phyloP scores from a whole-genome alignment of 2,888 invertebrate species.

The Synergus umbraculus region DNA sequence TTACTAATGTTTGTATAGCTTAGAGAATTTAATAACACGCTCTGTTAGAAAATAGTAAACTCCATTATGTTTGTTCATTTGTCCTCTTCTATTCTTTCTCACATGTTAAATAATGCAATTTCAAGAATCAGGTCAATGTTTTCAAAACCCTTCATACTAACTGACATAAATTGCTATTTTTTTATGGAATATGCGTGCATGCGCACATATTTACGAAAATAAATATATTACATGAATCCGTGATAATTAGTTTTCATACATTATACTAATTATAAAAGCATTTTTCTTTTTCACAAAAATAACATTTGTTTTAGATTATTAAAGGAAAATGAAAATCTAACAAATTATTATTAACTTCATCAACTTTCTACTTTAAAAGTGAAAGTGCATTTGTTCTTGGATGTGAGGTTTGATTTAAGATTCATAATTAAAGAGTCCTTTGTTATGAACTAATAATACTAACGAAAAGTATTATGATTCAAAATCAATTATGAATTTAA shows the following conservation, averaged over 20 bases:
- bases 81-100: neutral
- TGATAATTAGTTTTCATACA: neutral
- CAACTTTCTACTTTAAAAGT: neutral
- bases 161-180: neutral
- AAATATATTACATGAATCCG: neutral
- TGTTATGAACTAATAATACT: neutral
- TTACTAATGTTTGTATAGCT: conserved; percentile 17
- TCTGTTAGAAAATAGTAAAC: neutral
- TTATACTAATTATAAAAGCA: neutral
- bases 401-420: neutral
- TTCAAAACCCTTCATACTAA: neutral
- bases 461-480: neutral
- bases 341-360: neutral
- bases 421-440: neutral
- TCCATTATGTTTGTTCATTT: neutral
- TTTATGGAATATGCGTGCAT: neutral
- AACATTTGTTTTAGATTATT: neutral
- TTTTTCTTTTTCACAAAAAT: neutral
- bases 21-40: neutral
- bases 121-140: neutral
- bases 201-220: neutral
- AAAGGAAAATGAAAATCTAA: neutral
- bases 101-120: neutral
- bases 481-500: neutral
- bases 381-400: neutral